Evolutionary conservation across 1,140 invertebrate genomes (phyloP).

Genomic region (Metaphire vulgaris): DNA sequence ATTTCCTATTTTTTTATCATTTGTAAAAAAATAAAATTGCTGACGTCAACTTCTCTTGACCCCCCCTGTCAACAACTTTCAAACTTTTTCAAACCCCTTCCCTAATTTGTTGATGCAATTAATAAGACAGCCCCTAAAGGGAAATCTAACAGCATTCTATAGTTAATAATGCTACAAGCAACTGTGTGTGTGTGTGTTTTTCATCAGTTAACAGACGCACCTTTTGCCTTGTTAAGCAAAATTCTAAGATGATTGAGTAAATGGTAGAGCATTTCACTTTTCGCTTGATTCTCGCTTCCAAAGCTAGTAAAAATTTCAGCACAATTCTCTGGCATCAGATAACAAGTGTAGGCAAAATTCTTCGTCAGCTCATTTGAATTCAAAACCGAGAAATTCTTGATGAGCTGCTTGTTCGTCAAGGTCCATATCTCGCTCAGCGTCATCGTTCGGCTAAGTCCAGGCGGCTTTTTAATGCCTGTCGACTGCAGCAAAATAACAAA

Average conservation of each 20-base stretch:
- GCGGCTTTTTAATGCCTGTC: neutral
- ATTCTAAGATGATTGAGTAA: conserved; percentile 54
- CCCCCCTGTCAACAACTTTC: too few species aligned
- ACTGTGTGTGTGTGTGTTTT: too few species aligned
- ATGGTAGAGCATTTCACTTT: conserved; percentile 56
- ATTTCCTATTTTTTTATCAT: too few species aligned
- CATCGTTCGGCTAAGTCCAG: neutral
- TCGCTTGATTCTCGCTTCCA: conserved; percentile 58
- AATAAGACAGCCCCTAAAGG: too few species aligned
- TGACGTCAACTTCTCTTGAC: too few species aligned
- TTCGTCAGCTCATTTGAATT: conserved; percentile 57
- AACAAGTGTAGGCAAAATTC: conserved; percentile 58
- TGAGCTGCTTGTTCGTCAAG: conserved; percentile 55
- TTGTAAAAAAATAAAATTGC: too few species aligned
- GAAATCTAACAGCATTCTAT: too few species aligned
- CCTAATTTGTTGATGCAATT: too few species aligned
- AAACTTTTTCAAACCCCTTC: too few species aligned
- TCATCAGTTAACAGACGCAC: too few species aligned
- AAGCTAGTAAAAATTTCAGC: conserved; percentile 57
- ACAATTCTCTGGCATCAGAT: conserved; percentile 54
- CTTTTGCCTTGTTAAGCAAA: conserved; percentile 32
- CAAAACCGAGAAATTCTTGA: conserved; percentile 58
- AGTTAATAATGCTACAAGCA: too few species aligned
- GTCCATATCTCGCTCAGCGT: conserved; percentile 53
- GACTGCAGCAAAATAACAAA: too few species aligned